Percentiles rank a stretch among this genome's conserved stretches.
Conservation (phyloP, 2,888 invertebrate genomes). For the Uropetala carovei region DNA sequence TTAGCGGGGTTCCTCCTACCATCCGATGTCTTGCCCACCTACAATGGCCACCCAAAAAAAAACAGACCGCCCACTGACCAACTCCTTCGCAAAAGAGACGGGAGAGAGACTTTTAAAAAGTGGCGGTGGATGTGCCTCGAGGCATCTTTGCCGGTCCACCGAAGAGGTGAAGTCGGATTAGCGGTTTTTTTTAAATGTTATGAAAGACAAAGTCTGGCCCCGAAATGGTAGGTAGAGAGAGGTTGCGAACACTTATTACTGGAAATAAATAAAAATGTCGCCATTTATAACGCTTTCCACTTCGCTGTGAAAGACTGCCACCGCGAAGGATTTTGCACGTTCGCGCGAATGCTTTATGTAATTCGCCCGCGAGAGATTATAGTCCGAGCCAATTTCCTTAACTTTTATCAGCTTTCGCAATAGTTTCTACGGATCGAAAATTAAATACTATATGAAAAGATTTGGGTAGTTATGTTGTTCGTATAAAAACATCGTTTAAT, state of each 20-base stretch:
- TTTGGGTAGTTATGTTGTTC: no score
- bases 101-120: neutral
- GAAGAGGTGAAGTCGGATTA: neutral
- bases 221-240: neutral
- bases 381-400: no score
- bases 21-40: neutral
- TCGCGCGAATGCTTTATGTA: no score
- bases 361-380: no score
- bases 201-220: neutral
- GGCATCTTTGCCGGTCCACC: conserved; percentile 10
- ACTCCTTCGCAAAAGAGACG: neutral
- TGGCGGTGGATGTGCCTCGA: neutral
- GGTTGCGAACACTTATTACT: neutral
- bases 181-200: neutral
- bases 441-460: no score
- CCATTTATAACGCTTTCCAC: neutral
- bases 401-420: no score
- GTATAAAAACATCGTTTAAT: no score
- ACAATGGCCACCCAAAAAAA: neutral
- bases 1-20: no score
- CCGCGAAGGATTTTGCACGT: neutral
- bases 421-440: no score
- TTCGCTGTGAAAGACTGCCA: neutral
- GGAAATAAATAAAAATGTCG: neutral
- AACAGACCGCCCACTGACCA: neutral